These are phyloP conservation scores for Lypha dubia DNA, from an alignment of 2,888 invertebrate genomes.

Conservation along the genomic window DNA sequence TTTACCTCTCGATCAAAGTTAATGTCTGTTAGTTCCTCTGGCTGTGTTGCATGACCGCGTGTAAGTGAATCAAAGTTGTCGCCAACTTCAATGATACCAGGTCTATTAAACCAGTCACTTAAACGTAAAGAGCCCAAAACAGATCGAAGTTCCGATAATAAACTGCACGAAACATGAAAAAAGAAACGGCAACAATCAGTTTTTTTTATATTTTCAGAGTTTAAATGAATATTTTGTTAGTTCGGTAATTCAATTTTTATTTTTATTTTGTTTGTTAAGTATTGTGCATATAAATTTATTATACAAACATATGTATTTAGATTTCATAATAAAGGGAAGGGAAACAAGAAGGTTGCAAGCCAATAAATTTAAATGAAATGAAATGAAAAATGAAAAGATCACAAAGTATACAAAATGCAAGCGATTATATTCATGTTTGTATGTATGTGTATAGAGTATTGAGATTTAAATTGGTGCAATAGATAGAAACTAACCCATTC, in stretches of 20 bases:
- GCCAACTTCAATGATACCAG: conserved; percentile 84
- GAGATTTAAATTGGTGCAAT: background rate
- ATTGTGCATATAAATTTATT: conserved; percentile 22
- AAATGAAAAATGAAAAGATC: too few relatives aligned
- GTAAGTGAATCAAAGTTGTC: conserved; percentile 88
- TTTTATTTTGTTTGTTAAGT: conserved; percentile 14
- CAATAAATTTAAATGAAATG: background rate
- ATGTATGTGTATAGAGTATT: too few relatives aligned
- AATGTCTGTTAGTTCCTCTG: conserved; percentile 90
- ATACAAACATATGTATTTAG: background rate
- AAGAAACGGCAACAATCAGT: conserved; percentile 21
- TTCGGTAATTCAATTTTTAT: conserved; percentile 18
- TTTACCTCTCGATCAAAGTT: conserved; percentile 86
- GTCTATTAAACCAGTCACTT: conserved; percentile 85
- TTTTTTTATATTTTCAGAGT: background rate
- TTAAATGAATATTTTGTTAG: conserved; percentile 7
- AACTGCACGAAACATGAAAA: conserved; percentile 78
- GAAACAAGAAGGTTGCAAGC: background rate
- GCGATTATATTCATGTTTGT: too few relatives aligned
- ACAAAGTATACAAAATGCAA: background rate
- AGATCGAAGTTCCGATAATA: conserved; percentile 83
- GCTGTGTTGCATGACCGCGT: conserved; percentile 90
- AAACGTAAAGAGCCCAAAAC: conserved; percentile 83
- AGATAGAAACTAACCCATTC: background rate
- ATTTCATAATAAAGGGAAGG: background rate